phyloP scores from a whole-genome alignment of 1,140 invertebrate genomes.

The Drosophila tsacasi region DNA sequence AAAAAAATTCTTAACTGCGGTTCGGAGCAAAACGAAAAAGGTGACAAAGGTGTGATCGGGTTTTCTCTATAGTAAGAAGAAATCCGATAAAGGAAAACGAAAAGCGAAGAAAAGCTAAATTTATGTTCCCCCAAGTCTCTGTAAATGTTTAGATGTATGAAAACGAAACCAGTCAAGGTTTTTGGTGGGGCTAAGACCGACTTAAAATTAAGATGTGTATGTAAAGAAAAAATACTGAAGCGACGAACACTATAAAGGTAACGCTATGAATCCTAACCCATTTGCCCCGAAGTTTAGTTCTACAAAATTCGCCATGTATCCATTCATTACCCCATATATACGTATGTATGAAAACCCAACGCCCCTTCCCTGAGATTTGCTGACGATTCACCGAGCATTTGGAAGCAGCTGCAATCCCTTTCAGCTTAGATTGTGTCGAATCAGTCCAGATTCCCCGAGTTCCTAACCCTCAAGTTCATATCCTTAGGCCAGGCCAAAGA shows the following conservation, averaged over 20 bases:
- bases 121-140: conserved; percentile 70
- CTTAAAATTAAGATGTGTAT: conserved; percentile 64
- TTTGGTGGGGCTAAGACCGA: conserved; percentile 66
- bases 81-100: conserved; percentile 15
- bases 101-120: conserved; percentile 26
- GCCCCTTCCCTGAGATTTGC: conserved; percentile 26
- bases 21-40: conserved; percentile 43
- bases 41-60: conserved; percentile 57
- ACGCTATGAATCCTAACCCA: conserved; percentile 51
- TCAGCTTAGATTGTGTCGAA: neutral
- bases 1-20: conserved; percentile 62
- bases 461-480: neutral
- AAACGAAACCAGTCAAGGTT: conserved; percentile 39
- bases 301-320: conserved; percentile 33
- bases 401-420: neutral
- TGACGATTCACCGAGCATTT: conserved; percentile 6
- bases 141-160: conserved; percentile 80
- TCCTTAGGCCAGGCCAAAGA: conserved; percentile 26
- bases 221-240: conserved; percentile 61
- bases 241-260: conserved; percentile 51
- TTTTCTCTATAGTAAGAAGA: conserved; percentile 65
- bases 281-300: conserved; percentile 56
- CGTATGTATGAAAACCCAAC: conserved; percentile 42
- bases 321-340: conserved; percentile 34
- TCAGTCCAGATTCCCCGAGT: neutral